phyloP scores from a whole-genome alignment of 2,888 invertebrate genomes.

The Drosophila seclusa region DNA sequence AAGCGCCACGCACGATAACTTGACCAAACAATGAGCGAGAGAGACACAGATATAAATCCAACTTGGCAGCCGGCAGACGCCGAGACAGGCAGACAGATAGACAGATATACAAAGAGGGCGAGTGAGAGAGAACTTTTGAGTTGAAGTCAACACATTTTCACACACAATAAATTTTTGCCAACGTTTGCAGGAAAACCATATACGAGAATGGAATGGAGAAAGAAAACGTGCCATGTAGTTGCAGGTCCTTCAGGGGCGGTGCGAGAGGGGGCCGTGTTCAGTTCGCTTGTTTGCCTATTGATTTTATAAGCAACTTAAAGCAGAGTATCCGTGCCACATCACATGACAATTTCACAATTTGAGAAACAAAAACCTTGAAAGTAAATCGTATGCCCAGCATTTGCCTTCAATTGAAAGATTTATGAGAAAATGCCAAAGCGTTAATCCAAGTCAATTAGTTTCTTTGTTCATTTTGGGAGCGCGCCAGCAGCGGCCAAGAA shows the following conservation, averaged over 20 bases:
- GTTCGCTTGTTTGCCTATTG: conserved; percentile 69
- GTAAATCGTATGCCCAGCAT: conserved; percentile 39
- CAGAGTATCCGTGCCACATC: conserved; percentile 16
- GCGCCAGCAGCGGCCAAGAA: conserved; percentile 36
- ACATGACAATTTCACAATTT: conserved; percentile 13
- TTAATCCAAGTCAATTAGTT: conserved; percentile 81
- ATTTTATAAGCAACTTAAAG: conserved; percentile 56
- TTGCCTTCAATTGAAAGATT: conserved; percentile 60
- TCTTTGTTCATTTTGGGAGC: conserved; percentile 73
- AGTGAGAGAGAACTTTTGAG: conserved; percentile 66
- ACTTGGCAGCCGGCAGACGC: conserved; percentile 58
- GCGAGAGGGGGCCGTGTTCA: conserved; percentile 49
- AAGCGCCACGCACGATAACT: conserved; percentile 73
- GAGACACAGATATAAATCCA: conserved; percentile 68
- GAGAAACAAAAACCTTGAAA: conserved; percentile 56
- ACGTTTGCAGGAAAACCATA: conserved; percentile 62
- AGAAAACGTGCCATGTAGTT: conserved; percentile 38
- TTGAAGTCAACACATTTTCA: conserved; percentile 80
- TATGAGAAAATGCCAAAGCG: conserved; percentile 62
- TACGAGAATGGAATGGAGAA: conserved; percentile 23
- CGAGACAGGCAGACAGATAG: neutral
- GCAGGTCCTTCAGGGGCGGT: neutral
- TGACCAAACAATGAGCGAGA: conserved; percentile 68
- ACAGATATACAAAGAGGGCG: neutral
- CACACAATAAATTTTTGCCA: conserved; percentile 79